phyloP scores from a whole-genome alignment of 2,797 vertebrate species.

The Lycodopsis pacificus region DNA sequence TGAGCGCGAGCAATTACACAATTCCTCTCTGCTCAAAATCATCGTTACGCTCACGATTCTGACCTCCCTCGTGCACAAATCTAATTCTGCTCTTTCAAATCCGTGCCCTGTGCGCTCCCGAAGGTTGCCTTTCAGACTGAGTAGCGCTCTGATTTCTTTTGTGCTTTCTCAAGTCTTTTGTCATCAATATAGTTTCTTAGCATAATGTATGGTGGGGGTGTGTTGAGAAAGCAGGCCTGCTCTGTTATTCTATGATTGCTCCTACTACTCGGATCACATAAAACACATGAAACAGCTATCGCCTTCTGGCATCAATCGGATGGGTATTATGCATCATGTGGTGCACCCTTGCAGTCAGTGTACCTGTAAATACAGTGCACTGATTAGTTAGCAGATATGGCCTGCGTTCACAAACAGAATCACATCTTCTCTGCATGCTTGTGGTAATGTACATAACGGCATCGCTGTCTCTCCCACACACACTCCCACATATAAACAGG shows the following conservation, averaged over 20 bases:
- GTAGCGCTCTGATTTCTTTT: background rate
- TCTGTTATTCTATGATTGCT: conserved; percentile 21
- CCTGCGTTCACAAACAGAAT: background rate
- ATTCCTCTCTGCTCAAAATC: background rate
- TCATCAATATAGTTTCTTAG: background rate
- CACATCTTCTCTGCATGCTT: background rate
- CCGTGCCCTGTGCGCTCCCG: background rate
- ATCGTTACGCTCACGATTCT: background rate
- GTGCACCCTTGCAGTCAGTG: background rate
- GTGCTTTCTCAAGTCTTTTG: background rate
- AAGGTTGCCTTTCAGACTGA: background rate
- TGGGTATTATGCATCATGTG: background rate
- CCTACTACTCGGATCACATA: conserved; percentile 28
- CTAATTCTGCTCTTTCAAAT: background rate
- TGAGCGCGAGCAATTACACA: background rate
- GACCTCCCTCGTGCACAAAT: background rate
- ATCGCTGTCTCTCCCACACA: background rate
- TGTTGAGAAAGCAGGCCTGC: conserved; percentile 15
- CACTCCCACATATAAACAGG: background rate
- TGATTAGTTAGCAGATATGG: conserved; percentile 5
- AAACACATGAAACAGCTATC: conserved; percentile 30
- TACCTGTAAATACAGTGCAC: background rate
- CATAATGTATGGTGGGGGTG: conserved; percentile 21
- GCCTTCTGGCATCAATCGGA: conserved; percentile 8
- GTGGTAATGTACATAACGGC: background rate